Base-by-base conservation (phyloP, 1,140 invertebrate species). In the Drosophila varians region DNA sequence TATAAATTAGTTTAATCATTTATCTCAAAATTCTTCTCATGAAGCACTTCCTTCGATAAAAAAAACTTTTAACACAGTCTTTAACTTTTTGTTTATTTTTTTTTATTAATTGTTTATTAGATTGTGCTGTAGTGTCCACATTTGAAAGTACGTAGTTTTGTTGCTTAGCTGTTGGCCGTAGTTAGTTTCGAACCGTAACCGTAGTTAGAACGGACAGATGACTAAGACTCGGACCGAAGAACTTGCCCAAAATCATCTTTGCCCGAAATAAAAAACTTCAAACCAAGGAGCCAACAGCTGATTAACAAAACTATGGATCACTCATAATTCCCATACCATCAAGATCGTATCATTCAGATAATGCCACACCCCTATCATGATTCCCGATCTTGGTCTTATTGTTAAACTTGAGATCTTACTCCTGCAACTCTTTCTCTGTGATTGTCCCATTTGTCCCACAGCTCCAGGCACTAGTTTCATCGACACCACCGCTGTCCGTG, bases 401-500 rank as follows among this genome's bases (percentile, higher is more conserved):
- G n/a, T n/a, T n/a, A n/a, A n/a, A n/a, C n/a, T n/a, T 7, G 53
- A 42, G 43, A 26, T 53, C 54, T 60, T 53, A 79, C 56, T 52
- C 71, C 78, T 60, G 52, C 51, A 58, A 54, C 47, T 74, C 53
- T 68, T 28, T 66, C 46, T 71, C 40, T 66, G 46, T 51, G 45
- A 64, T 51, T 66, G 60, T 42, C 43, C 28, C 28, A 46, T 70
- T 53, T 54, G 57, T 49, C 52, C 54, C 66, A 83, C 80, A 91
- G 90, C 78, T 91, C 62, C 90, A 91, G 84, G 90, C 90, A 56
- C 60, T 91, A 83, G 90, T 91, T 51, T 90, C 90, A 38, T 90
- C 90, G 58, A 90, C 90, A 47, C 90, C 90, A 19, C 83, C 90
- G 19, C 53, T 90, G 12, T 90, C 90, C 51, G 89, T 91, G 38